These are phyloP conservation scores for Sycophila texana DNA, from an alignment of 2,888 invertebrate genomes.

Conservation along the genomic window DNA sequence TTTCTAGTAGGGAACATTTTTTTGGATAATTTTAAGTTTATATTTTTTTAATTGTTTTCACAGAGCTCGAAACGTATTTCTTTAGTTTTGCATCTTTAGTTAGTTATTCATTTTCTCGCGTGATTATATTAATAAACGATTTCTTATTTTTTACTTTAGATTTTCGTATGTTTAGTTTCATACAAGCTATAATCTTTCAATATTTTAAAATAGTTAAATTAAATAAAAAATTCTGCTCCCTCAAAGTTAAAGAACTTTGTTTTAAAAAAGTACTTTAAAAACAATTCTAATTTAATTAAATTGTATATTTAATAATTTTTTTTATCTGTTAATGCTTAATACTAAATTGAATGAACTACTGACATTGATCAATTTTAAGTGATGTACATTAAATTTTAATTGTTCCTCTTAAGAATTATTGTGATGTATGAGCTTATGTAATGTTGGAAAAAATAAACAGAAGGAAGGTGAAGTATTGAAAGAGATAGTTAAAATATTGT, in stretches of 20 bases:
- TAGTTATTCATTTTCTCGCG: constrained; percentile 17
- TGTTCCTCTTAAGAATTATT: constrained; percentile 47
- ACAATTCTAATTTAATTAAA: background rate
- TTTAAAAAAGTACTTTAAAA: background rate
- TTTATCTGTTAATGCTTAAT: background rate
- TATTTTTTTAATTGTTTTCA: constrained; percentile 40
- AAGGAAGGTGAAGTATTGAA: constrained; percentile 45
- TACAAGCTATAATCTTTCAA: background rate
- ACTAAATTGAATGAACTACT: constrained; percentile 6
- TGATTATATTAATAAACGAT: constrained; percentile 1
- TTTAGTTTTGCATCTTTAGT: constrained; percentile 25
- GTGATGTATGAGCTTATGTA: constrained; percentile 55
- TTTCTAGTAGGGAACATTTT: constrained; percentile 45
- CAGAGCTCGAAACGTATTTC: constrained; percentile 16
- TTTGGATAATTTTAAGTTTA: constrained; percentile 46
- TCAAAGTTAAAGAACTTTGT: no score
- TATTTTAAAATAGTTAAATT: constrained; percentile 5
- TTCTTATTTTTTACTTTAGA: constrained; percentile 16
- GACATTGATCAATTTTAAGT: constrained; percentile 31
- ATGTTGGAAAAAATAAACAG: constrained; percentile 41
- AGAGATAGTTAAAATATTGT: constrained; percentile 46
- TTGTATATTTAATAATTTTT: background rate
- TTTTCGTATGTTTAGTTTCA: background rate
- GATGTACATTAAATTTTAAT: constrained; percentile 41
- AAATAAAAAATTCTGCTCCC: background rate